These are phyloP conservation scores for Rhea americana DNA, from an alignment of 2,113 vertebrate genomes.

Conservation along the genomic window DNA sequence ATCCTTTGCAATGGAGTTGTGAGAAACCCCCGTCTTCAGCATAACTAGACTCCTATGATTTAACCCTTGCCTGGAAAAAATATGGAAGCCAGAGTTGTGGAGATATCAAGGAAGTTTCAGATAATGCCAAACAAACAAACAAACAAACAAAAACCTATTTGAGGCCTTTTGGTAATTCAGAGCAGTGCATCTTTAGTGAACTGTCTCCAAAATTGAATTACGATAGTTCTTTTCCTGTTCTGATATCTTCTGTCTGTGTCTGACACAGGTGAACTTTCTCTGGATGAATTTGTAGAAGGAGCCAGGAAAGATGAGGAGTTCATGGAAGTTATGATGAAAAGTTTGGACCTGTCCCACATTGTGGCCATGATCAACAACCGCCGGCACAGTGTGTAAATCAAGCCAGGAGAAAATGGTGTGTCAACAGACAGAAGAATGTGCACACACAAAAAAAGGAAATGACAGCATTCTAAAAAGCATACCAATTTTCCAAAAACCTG, in stretches of 20 bases:
- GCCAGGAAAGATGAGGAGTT: constrained; percentile 86
- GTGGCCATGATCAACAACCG: constrained; percentile 89
- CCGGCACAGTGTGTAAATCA: constrained; percentile 79
- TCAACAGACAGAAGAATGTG: not conserved
- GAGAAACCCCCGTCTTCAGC: not conserved
- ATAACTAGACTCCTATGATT: not conserved
- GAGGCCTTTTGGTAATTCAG: not conserved
- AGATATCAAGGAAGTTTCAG: not conserved
- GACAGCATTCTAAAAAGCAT: not conserved
- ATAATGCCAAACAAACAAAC: not conserved
- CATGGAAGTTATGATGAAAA: constrained; percentile 92
- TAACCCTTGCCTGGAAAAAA: not conserved
- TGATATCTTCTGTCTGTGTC: not conserved
- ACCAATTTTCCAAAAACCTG: not conserved
- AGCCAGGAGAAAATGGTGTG: not conserved
- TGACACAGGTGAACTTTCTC: constrained; percentile 85
- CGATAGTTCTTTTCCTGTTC: not conserved
- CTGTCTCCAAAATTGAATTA: not conserved
- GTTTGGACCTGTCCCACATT: constrained; percentile 88
- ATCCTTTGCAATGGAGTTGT: not conserved
- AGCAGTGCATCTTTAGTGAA: not conserved
- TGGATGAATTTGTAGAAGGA: constrained; percentile 90
- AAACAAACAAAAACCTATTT: not conserved
- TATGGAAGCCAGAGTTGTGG: not conserved
- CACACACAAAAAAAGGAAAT: not conserved